Conservation (phyloP, 2,797 vertebrate species). For the Xiphorhynchus erythropygius region DNA sequence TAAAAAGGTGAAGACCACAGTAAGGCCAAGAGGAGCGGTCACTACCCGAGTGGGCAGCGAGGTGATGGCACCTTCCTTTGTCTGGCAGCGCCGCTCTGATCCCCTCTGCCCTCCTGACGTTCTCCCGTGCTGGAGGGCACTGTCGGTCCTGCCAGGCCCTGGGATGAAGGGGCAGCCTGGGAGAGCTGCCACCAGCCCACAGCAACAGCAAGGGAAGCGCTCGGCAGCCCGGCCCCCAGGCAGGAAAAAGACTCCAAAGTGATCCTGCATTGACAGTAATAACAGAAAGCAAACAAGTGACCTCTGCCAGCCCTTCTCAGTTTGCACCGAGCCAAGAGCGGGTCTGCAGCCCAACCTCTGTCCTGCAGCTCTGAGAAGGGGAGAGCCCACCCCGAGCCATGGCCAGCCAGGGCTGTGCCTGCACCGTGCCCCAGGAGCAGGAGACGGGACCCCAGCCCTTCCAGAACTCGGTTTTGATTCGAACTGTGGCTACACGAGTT, state of each 20-base stretch:
- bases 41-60: neutral
- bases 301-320: conserved; percentile 40
- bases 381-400: conserved; percentile 1
- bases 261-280: neutral
- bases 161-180: neutral
- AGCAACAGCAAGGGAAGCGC: neutral
- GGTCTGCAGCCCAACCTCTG: neutral
- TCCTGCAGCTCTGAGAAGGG: neutral
- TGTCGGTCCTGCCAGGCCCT: neutral
- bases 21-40: neutral
- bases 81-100: neutral
- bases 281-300: conserved; percentile 1
- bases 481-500: neutral
- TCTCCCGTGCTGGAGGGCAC: neutral
- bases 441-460: neutral
- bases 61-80: neutral
- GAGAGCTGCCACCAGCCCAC: neutral
- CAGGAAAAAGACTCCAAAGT: conserved; percentile 3
- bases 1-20: neutral
- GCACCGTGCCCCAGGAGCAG: neutral
- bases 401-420: neutral
- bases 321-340: neutral
- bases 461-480: neutral
- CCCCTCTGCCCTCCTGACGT: neutral
- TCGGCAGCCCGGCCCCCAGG: neutral